Conservation (phyloP, 2,888 invertebrate genomes). For the Peribatodes rhomboidaria region DNA sequence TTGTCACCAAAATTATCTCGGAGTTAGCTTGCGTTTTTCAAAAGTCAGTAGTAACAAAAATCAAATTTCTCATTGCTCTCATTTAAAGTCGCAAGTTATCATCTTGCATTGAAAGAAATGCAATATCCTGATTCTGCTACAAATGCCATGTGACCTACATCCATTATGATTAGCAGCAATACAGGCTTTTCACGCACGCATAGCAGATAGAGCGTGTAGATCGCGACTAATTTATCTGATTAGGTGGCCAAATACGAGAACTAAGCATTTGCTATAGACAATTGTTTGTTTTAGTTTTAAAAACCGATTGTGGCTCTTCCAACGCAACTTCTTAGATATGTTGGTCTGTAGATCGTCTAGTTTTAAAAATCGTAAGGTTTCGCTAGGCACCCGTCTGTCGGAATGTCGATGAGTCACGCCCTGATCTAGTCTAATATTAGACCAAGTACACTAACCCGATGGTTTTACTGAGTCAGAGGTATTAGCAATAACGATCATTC, state of each 20-base stretch:
- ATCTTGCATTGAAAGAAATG: background rate
- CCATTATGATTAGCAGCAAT: conserved; percentile 14
- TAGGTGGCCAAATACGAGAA: background rate
- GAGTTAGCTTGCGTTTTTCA: too few relatives aligned
- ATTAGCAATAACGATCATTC: conserved; percentile 22
- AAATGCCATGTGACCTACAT: conserved; percentile 19
- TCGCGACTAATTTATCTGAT: too few relatives aligned
- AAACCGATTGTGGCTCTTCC: background rate
- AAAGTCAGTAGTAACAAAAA: too few relatives aligned
- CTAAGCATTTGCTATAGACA: background rate
- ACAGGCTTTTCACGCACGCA: conserved; percentile 15
- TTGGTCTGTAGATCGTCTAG: conserved; percentile 24
- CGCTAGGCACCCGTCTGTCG: conserved; percentile 39
- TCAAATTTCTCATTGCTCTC: too few relatives aligned
- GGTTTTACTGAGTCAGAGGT: conserved; percentile 28
- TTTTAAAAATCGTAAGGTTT: conserved; percentile 47
- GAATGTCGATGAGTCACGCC: conserved; percentile 53
- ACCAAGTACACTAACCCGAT: conserved; percentile 48
- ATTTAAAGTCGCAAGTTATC: background rate
- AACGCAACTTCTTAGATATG: too few relatives aligned
- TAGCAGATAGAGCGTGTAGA: conserved; percentile 14
- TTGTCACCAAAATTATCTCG: too few relatives aligned
- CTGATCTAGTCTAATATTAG: conserved; percentile 51
- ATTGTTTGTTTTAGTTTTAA: background rate
- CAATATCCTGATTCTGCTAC: background rate